Percentiles rank a stretch among this genome's conserved stretches.
Conservation (phyloP, 1,140 invertebrate genomes). For the Alviniconcha marisindica region DNA sequence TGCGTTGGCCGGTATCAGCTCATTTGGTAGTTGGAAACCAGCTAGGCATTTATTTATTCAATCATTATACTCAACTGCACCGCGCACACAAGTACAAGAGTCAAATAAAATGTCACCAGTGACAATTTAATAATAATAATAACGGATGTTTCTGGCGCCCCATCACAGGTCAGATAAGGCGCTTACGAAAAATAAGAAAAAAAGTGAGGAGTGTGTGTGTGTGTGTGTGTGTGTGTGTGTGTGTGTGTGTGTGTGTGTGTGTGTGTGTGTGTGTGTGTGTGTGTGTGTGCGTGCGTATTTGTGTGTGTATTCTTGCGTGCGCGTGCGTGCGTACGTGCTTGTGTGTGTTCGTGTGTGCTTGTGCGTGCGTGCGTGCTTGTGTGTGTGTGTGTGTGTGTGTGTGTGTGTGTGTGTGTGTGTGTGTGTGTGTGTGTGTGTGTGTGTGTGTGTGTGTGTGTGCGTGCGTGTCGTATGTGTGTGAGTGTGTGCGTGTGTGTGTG, state of each 20-base stretch:
- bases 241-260: background rate
- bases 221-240: constrained; percentile 31
- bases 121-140: no score
- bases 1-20: no score
- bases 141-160: no score
- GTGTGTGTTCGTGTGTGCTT: constrained; percentile 15
- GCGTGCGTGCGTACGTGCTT: background rate
- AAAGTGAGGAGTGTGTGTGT: no score
- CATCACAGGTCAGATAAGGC: no score
- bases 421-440: constrained; percentile 5
- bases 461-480: no score
- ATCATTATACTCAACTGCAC: no score
- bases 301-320: background rate
- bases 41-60: no score
- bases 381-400: background rate
- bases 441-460: background rate
- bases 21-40: no score
- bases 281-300: background rate
- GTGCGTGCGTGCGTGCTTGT: constrained; percentile 28
- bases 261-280: constrained; percentile 12
- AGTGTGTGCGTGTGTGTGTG: background rate
- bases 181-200: no score
- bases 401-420: constrained; percentile 10
- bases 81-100: no score
- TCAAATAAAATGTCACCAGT: no score